Evolutionary conservation across 2,888 invertebrate genomes (phyloP).

Genomic region (Andrena praecox): DNA sequence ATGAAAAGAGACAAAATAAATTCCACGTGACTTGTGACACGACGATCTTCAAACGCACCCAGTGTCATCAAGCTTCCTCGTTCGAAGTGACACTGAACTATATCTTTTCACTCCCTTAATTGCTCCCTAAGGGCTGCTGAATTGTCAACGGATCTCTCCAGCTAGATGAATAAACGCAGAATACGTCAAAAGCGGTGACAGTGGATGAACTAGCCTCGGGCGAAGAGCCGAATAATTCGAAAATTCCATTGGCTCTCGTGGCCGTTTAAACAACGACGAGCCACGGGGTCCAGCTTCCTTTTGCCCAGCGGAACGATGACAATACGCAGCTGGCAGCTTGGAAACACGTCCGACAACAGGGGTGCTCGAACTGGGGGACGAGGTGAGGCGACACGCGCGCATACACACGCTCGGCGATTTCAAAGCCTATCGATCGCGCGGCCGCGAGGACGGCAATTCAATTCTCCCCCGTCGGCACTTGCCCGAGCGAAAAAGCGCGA

Average conservation of each 20-base stretch:
- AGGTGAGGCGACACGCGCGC: constrained; percentile 29
- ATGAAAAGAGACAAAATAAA: no score
- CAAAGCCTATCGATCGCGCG: constrained; percentile 32
- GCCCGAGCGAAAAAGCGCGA: constrained; percentile 30
- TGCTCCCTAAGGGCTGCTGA: no score
- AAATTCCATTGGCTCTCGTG: constrained; percentile 55
- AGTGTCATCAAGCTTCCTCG: no score
- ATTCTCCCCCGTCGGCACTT: constrained; percentile 41
- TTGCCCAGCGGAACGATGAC: constrained; percentile 35
- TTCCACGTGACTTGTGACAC: no score
- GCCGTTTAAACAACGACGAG: constrained; percentile 31
- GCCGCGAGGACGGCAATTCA: constrained; percentile 28
- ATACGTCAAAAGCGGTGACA: constrained; percentile 15
- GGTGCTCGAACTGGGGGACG: constrained; percentile 23
- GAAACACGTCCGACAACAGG: constrained; percentile 29
- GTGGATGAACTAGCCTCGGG: constrained; percentile 25
- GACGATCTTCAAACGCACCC: no score
- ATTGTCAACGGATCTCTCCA: not conserved
- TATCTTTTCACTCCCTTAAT: no score
- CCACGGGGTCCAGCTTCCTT: constrained; percentile 18
- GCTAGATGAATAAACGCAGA: constrained; percentile 1
- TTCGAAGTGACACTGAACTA: no score
- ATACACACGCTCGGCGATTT: constrained; percentile 23
- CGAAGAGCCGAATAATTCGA: constrained; percentile 36
- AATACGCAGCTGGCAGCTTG: constrained; percentile 23